A percentile compares a stretch with the other conserved stretches of the same genome.
These are phyloP conservation scores for Alligator mississippiensis DNA, from an alignment of 2,113 vertebrate species.

Conservation along the genomic window DNA sequence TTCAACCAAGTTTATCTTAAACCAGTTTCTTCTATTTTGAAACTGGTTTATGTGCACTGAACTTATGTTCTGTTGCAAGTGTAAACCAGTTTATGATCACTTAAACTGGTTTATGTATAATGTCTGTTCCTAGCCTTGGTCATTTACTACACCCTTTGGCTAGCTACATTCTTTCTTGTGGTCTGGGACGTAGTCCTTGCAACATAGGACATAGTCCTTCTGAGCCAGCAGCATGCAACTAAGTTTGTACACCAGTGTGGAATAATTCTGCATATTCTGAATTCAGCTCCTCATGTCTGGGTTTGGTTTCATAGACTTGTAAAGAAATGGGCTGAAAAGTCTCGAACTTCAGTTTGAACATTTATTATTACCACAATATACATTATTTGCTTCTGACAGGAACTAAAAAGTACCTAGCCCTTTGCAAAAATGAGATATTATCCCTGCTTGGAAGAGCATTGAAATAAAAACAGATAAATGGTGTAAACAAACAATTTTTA, in stretches of 20 bases:
- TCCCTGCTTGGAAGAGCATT: too few species aligned
- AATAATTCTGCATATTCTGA: neutral
- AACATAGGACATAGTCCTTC: neutral
- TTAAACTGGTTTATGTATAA: too few species aligned
- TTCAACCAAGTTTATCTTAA: too few species aligned
- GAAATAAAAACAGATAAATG: neutral
- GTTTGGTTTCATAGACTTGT: neutral
- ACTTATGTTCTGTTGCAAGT: too few species aligned
- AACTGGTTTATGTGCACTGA: too few species aligned
- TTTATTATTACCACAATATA: neutral
- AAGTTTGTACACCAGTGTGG: neutral
- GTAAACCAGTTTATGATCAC: too few species aligned
- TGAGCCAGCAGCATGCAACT: neutral
- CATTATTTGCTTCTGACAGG: neutral
- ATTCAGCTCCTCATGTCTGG: neutral
- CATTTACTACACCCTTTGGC: neutral
- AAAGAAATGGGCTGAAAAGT: neutral
- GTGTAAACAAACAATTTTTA: neutral
- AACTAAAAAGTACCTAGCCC: neutral
- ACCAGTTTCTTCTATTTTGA: too few species aligned
- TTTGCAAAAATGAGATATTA: neutral
- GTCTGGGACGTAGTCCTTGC: neutral
- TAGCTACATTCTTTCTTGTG: neutral
- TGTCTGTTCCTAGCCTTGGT: neutral
- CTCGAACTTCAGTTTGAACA: neutral